phyloP scores from a whole-genome alignment of 2,113 vertebrate species.

The Rhagologus leucostigma region DNA sequence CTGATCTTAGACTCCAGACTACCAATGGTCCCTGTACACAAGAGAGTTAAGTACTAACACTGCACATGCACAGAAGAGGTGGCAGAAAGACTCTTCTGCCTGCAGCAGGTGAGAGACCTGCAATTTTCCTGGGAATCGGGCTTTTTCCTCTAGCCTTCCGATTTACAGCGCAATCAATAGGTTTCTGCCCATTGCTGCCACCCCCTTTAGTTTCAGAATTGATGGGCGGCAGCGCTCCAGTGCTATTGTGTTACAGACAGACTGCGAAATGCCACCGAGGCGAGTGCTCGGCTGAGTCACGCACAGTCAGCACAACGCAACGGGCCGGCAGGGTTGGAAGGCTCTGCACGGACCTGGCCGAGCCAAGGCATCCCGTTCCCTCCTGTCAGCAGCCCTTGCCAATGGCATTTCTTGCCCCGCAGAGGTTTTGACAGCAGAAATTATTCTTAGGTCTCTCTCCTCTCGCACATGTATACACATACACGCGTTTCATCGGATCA shows the following conservation, averaged over 20 bases:
- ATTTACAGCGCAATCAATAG: slow-evolving; percentile 29
- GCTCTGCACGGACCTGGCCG: background rate
- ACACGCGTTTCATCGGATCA: background rate
- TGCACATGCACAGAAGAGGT: background rate
- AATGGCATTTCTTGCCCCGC: background rate
- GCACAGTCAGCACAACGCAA: background rate
- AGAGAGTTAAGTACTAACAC: background rate
- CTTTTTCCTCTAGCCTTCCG: background rate
- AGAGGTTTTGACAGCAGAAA: background rate
- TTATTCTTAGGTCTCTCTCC: background rate
- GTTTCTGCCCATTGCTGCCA: slow-evolving; percentile 38
- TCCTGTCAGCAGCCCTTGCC: background rate
- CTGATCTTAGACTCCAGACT: background rate
- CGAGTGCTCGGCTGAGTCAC: background rate
- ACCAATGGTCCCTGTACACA: background rate
- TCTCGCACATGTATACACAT: background rate
- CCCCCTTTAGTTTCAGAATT: slow-evolving; percentile 10
- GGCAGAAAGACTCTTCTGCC: background rate
- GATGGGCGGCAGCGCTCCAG: background rate
- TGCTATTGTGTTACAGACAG: background rate
- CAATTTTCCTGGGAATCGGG: background rate
- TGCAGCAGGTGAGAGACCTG: slow-evolving; percentile 18
- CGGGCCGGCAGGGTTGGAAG: background rate
- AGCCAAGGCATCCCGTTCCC: background rate
- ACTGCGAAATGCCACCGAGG: background rate